Evolutionary conservation across 2,888 invertebrate genomes (phyloP), one percentile per base, ranked within the genome.

Genomic region (Lapara coniferarum): DNA sequence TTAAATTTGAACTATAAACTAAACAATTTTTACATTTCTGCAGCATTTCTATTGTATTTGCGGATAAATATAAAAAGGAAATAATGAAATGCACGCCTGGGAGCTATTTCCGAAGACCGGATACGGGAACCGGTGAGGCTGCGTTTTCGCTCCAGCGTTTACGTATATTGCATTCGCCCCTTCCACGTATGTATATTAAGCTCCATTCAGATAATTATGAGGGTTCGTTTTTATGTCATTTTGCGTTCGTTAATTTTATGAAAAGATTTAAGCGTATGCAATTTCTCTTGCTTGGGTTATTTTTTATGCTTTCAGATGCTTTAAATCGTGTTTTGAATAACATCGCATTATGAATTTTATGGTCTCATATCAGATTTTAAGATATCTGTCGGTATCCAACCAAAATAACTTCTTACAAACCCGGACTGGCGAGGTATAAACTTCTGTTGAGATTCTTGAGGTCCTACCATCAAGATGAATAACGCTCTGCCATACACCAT

Each of bases 11-110:
- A 53, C 46, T 67, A 49, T 52, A 58, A 71, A 71, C 66, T 58
- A 51, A 68, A 66, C 68, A 63, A 46, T 49, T 49, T 63, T 63
- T 56, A 69, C 70, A 72, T 63, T 63, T 63, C 19, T 49, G 12
- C 46, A 14, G 49, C 12, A 49, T 63, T 67, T 73, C 66, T 53
- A 71, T 74, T 73, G 75, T 74, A 70, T 70, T 73, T 70, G 69
- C 69, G 73, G 76, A 78, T 77, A 81, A 81, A 78, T 80, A 78
- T 53, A 75, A 77, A 80, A 79, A 77, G 79, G 80, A 82, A 79
- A 82, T 83, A 83, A 83, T 82, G 81, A 83, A 82, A 81, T 76
- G 75, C 75, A 77, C 78, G 80, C 83, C 78, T 77, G 82, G 78
- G 80, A 81, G 78, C 77, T 77, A 76, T 80, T 82, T 81, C 81